These are phyloP conservation scores for Frieseomelitta varia DNA, from an alignment of 1,140 invertebrate genomes.

Conservation along the genomic window DNA sequence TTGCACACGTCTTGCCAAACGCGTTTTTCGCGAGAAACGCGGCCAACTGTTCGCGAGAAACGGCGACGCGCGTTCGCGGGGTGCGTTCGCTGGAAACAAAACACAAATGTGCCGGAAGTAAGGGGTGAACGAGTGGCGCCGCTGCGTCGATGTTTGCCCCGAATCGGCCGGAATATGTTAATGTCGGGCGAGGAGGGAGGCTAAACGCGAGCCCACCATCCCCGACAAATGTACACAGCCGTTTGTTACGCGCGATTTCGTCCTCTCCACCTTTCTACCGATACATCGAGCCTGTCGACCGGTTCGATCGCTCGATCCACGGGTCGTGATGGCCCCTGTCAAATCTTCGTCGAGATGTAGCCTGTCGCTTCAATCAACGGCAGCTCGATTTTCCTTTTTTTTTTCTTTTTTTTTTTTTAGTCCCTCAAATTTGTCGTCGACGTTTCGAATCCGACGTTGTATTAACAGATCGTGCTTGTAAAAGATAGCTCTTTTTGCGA, in stretches of 20 bases:
- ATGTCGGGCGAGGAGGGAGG: slow-evolving; percentile 50
- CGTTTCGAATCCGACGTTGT: background rate
- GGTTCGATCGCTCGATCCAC: slow-evolving; percentile 41
- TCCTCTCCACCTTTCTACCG: slow-evolving; percentile 48
- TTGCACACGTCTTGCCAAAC: background rate
- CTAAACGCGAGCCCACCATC: slow-evolving; percentile 47
- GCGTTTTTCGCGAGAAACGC: slow-evolving; percentile 45
- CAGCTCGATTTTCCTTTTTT: background rate
- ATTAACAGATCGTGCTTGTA: background rate
- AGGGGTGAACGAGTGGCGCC: slow-evolving; percentile 75
- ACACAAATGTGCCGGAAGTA: slow-evolving; percentile 78
- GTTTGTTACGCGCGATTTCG: slow-evolving; percentile 63
- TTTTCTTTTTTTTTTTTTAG: too few species aligned
- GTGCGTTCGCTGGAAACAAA: slow-evolving; percentile 72
- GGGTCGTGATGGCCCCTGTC: background rate
- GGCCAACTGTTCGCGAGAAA: slow-evolving; percentile 49
- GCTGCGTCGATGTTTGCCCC: slow-evolving; percentile 69
- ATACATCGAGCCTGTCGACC: background rate
- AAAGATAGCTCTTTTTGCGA: background rate
- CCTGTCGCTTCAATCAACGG: background rate
- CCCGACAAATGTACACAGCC: slow-evolving; percentile 54
- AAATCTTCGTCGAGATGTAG: slow-evolving; percentile 9
- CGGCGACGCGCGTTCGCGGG: slow-evolving; percentile 47
- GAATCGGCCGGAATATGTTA: slow-evolving; percentile 70
- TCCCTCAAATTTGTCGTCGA: background rate